Evolutionary conservation across 2,888 invertebrate species (phyloP), one percentile per base, ranked within the genome.

Genomic region (Pyrrhosoma nymphula): DNA sequence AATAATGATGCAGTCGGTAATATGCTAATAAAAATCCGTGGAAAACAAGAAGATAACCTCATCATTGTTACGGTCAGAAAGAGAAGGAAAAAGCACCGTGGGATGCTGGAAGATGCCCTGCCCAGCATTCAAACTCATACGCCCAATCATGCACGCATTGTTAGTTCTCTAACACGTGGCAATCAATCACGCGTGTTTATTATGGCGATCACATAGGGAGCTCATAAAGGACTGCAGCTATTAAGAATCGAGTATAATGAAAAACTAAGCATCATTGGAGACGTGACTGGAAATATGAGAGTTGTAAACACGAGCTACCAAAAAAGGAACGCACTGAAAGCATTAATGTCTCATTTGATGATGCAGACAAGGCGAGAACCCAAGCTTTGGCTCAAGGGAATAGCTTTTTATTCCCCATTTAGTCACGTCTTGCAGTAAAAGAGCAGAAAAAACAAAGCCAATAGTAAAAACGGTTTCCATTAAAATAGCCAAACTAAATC

Each of bases 221-320:
- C 82, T 82, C 30, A 82, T 35, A 82, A 30, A 69, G 69, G n/a
- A n/a, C 82, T 82, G 30, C 16, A 35, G 82, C 82, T 35, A 82
- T 82, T 82, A 82, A 82, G 14, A 82, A 82, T 82, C 82, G n/a
- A 82, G 82, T 18, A 82, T 82, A 35, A 82, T 82, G n/a, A 60
- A 69, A 69, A 69, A 82, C 82, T 82, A 30, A 14, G 82, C 12
- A 35, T 82, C 82, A 35, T 82, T 35, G 12, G 82, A 82, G 82
- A 35, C 82, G 82, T 82, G 69, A 69, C 69, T 82, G 30, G 82
- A 35, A 82, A 0, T 30, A 30, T 14, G 69, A 69, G 10, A n/a
- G 69, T n/a, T 14, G 35, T 35, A 35, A 35, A 35, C 82, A 12
- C 82, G 16, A 82, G 16, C 35, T 82, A 18, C 82, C 69, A 69